These are phyloP conservation scores for Stichodactyla mertensii DNA, from an alignment of 64 coral and sea anemone genomes.

Conservation along the genomic window DNA sequence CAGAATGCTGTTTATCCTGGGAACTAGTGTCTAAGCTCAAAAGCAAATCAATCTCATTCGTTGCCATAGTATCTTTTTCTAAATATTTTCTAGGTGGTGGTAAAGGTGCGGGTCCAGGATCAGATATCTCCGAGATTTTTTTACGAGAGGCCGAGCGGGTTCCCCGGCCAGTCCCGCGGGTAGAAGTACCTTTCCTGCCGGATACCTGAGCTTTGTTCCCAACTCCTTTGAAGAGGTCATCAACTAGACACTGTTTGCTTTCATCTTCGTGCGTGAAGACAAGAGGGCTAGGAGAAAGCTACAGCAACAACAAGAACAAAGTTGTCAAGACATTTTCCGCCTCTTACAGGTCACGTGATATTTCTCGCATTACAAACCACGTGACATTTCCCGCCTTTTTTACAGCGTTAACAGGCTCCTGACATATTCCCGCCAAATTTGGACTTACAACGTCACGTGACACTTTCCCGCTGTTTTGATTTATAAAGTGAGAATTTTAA, in stretches of 20 bases:
- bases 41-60: background rate
- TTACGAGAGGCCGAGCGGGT: background rate
- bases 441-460: too few species aligned
- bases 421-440: too few species aligned
- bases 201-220: background rate
- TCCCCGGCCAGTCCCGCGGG: background rate
- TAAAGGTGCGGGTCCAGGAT: background rate
- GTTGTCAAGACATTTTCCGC: too few species aligned
- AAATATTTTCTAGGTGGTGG: constrained; percentile 3
- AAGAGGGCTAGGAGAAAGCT: constrained; percentile 19
- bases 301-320: background rate
- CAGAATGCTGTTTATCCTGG: background rate
- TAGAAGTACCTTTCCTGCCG: background rate
- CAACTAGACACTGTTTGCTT: constrained; percentile 25
- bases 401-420: too few species aligned
- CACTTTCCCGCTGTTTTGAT: too few species aligned
- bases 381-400: too few species aligned
- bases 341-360: too few species aligned
- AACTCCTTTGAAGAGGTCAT: constrained; percentile 58
- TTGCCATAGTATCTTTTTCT: background rate
- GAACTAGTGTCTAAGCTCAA: background rate
- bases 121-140: background rate
- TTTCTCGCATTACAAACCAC: too few species aligned
- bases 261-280: constrained; percentile 26
- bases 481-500: too few species aligned